Conservation (phyloP, 2,797 vertebrate genomes). For the Tokudaia muenninki region DNA sequence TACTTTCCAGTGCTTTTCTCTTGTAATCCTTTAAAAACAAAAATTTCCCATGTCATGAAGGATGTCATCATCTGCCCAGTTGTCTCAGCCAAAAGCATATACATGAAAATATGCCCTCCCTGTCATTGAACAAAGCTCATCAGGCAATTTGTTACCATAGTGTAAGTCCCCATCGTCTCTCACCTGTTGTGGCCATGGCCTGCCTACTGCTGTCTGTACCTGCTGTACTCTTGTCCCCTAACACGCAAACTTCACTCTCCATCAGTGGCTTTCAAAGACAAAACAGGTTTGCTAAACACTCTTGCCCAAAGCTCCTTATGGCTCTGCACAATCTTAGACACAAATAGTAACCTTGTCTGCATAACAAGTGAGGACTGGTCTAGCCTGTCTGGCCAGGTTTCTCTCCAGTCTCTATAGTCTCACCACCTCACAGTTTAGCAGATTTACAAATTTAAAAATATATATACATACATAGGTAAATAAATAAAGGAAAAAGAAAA, state of each 20-base stretch:
- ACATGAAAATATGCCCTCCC: neutral
- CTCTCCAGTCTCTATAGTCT: neutral
- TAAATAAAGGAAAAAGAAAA: neutral
- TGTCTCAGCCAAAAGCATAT: slow-evolving; percentile 6
- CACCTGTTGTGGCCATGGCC: neutral
- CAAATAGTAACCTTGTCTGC: neutral
- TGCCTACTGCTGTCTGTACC: neutral
- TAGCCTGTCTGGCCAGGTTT: neutral
- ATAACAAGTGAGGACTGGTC: neutral
- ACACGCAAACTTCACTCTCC: neutral
- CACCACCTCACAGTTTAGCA: neutral
- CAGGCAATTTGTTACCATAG: neutral
- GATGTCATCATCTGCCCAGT: neutral
- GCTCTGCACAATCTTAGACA: neutral
- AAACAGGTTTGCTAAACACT: neutral
- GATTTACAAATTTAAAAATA: neutral
- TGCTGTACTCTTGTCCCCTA: neutral
- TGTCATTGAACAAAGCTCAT: neutral
- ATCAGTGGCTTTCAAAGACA: neutral
- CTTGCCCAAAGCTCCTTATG: neutral
- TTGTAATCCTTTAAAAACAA: neutral
- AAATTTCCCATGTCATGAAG: neutral
- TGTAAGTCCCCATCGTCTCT: neutral
- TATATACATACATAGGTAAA: neutral
- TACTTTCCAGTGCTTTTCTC: neutral